Evolutionary conservation across 2,797 vertebrate species (phyloP).

Genomic region (Simalia tracyae): DNA sequence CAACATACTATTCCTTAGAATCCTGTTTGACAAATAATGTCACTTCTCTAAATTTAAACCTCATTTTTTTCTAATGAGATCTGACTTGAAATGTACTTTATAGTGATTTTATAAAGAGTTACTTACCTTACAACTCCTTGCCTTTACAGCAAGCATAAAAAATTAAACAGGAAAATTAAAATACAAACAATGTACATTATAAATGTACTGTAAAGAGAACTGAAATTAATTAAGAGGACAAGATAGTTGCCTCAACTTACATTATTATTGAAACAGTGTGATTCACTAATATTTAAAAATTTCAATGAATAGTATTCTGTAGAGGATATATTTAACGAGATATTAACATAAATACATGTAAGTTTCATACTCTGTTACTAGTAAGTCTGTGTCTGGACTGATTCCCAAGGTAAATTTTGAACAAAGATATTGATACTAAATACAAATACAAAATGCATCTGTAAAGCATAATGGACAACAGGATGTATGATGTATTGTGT

Average conservation of each 20-base stretch:
- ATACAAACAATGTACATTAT: conserved; percentile 21
- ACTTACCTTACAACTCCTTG: conserved; percentile 98
- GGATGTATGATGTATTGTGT: neutral
- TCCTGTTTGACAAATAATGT: neutral
- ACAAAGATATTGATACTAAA: neutral
- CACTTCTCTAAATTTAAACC: conserved; percentile 9
- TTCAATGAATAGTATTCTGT: neutral
- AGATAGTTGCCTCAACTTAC: neutral
- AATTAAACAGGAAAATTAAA: conserved; percentile 66
- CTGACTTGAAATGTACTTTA: neutral
- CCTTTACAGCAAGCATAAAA: conserved; percentile 85
- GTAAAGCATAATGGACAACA: neutral
- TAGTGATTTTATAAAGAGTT: conserved; percentile 23
- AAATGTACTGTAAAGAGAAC: conserved; percentile 38
- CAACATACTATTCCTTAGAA: neutral
- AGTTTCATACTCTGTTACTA: neutral
- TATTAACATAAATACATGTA: neutral
- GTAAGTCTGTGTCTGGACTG: neutral
- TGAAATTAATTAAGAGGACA: conserved; percentile 13
- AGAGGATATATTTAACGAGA: conserved; percentile 23
- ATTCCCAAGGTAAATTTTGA: neutral
- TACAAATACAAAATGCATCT: neutral
- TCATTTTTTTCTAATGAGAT: neutral
- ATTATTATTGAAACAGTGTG: neutral
- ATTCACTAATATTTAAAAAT: neutral